Evolutionary conservation across 2,797 vertebrate genomes (phyloP).

Genomic region (Amazona ochrocephala): DNA sequence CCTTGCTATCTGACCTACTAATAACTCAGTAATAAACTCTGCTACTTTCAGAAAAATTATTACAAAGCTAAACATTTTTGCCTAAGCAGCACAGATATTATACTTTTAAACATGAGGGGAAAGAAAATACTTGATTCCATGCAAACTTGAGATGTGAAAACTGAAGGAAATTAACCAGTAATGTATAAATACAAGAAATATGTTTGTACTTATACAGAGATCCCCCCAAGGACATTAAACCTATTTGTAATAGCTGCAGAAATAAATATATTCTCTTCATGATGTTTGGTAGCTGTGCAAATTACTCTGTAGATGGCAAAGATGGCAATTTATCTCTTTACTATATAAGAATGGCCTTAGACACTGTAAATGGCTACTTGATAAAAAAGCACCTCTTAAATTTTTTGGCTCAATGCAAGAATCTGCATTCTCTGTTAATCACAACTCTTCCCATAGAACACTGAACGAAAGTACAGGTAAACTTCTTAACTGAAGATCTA

Average conservation of each 20-base stretch:
- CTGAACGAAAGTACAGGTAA: not conserved
- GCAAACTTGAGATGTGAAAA: not conserved
- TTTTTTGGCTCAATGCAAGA: not conserved
- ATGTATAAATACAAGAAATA: conserved; percentile 52
- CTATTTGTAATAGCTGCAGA: not conserved
- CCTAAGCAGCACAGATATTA: not conserved
- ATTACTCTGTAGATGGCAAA: conserved; percentile 13
- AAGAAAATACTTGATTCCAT: not conserved
- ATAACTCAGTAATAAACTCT: not conserved
- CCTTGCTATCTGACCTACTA: not conserved
- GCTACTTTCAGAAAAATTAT: not conserved
- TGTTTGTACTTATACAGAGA: not conserved
- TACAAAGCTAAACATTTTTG: not conserved
- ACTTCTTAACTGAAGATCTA: not conserved
- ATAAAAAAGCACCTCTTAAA: not conserved
- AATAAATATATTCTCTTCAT: conserved; percentile 31
- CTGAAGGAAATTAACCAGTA: not conserved
- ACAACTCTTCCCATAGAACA: not conserved
- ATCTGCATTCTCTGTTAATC: not conserved
- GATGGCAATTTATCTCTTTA: not conserved
- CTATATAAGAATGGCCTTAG: not conserved
- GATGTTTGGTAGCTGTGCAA: conserved; percentile 3
- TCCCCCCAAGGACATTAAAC: not conserved
- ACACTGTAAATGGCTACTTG: not conserved
- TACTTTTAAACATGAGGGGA: not conserved